These are phyloP conservation scores for Pyxicephalus adspersus DNA, from an alignment of 2,113 vertebrate species.

Conservation along the genomic window DNA sequence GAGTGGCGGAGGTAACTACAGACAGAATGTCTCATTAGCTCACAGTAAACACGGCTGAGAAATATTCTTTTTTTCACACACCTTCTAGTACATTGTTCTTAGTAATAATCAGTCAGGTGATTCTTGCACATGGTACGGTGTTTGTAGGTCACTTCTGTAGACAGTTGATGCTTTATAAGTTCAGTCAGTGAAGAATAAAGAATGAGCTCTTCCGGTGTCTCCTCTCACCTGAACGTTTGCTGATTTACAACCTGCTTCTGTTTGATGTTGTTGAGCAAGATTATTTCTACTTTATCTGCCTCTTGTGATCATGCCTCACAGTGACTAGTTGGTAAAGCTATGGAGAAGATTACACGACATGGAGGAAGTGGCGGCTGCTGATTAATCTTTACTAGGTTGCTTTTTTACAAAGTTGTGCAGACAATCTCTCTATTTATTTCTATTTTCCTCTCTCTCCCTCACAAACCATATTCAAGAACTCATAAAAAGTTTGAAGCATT, in stretches of 20 bases:
- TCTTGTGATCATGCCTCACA: slow-evolving; percentile 91
- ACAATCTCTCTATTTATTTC: too few species aligned
- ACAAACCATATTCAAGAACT: too few species aligned
- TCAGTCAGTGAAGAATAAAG: slow-evolving; percentile 73
- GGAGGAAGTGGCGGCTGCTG: slow-evolving; percentile 87
- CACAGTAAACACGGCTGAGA: not conserved
- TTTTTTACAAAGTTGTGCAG: not conserved
- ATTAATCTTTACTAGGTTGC: slow-evolving; percentile 70
- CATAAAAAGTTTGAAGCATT: too few species aligned
- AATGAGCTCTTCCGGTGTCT: slow-evolving; percentile 74
- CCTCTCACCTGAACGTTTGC: slow-evolving; percentile 73
- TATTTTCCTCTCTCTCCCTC: too few species aligned
- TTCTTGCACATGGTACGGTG: not conserved
- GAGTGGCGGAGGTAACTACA: not conserved
- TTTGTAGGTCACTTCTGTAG: slow-evolving; percentile 71
- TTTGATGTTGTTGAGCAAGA: slow-evolving; percentile 93
- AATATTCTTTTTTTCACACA: not conserved
- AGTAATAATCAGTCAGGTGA: not conserved
- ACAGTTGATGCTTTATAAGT: slow-evolving; percentile 74
- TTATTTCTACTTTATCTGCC: slow-evolving; percentile 88
- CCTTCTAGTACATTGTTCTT: not conserved
- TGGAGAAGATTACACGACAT: slow-evolving; percentile 82
- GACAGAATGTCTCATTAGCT: slow-evolving; percentile 18
- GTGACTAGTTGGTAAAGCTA: slow-evolving; percentile 91
- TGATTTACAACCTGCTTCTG: slow-evolving; percentile 91